These are phyloP conservation scores for Monochamus saltuarius DNA, from an alignment of 1,140 invertebrate genomes.

Conservation along the genomic window DNA sequence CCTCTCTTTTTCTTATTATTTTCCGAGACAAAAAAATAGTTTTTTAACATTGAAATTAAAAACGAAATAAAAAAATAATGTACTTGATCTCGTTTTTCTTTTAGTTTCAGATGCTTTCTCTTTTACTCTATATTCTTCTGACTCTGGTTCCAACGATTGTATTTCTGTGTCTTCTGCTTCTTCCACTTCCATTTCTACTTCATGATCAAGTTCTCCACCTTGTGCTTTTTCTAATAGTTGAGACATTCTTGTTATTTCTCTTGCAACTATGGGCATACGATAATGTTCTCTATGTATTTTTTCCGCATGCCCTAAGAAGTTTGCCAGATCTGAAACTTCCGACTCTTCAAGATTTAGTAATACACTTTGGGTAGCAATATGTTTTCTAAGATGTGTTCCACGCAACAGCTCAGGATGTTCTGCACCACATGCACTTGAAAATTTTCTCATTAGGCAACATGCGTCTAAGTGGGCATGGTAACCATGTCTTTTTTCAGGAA, in stretches of 20 bases:
- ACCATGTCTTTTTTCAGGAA: slow-evolving; percentile 5
- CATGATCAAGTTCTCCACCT: not conserved
- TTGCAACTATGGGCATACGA: not conserved
- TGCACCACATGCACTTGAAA: not conserved
- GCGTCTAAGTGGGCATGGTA: no score
- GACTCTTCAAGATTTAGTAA: not conserved
- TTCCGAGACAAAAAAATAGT: no score
- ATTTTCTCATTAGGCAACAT: not conserved
- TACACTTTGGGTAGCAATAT: slow-evolving; percentile 4
- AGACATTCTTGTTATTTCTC: slow-evolving; percentile 10
- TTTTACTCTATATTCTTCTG: no score
- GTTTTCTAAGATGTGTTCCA: slow-evolving; percentile 4
- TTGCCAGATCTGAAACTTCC: slow-evolving; percentile 4
- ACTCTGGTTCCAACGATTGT: no score
- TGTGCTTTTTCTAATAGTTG: slow-evolving; percentile 7
- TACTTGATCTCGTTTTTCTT: no score
- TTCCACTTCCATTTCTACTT: no score
- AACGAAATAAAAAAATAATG: no score
- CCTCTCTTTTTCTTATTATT: no score
- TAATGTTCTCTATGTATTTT: slow-evolving; percentile 2
- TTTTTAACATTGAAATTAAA: no score
- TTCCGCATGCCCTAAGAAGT: slow-evolving; percentile 1
- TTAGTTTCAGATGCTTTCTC: no score
- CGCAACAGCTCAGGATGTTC: not conserved
- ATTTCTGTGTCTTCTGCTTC: no score